These are phyloP conservation scores for Himantopus leucocephalus DNA, from an alignment of 2,113 vertebrate species.

Conservation along the genomic window DNA sequence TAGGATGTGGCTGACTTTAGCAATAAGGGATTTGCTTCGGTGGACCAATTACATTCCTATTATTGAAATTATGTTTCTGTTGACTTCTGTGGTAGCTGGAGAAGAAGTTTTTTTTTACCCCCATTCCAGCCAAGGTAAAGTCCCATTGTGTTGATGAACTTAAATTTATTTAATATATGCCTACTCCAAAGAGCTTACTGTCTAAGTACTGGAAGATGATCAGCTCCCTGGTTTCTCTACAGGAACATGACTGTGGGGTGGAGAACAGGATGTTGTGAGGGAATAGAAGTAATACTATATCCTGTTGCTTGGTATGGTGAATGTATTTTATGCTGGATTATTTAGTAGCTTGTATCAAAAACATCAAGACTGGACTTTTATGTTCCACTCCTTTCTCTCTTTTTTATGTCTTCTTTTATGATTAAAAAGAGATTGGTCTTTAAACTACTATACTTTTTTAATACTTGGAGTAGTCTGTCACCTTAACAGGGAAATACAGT, in stretches of 20 bases:
- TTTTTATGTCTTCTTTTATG: not conserved
- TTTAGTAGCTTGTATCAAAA: not conserved
- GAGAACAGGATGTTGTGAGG: not conserved
- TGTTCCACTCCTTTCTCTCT: not conserved
- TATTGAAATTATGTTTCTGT: not conserved
- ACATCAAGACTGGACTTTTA: not conserved
- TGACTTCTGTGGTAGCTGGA: not conserved
- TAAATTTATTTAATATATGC: not conserved
- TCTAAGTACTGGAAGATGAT: not conserved
- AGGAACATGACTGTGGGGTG: not conserved
- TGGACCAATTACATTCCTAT: not conserved
- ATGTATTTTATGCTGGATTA: not conserved
- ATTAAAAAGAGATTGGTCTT: not conserved
- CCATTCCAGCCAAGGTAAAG: not conserved
- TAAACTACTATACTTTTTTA: not conserved
- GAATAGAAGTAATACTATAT: not conserved
- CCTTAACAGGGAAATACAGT: not conserved
- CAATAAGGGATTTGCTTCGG: not conserved
- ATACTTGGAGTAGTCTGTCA: not conserved
- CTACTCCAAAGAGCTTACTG: not conserved
- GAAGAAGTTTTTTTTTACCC: not conserved
- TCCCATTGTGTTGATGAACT: fast-evolving
- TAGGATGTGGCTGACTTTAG: not conserved
- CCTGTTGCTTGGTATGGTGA: not conserved
- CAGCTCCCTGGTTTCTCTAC: not conserved